These are phyloP conservation scores for Artibeus lituratus DNA, from an alignment of 2,797 vertebrate genomes.

Conservation along the genomic window DNA sequence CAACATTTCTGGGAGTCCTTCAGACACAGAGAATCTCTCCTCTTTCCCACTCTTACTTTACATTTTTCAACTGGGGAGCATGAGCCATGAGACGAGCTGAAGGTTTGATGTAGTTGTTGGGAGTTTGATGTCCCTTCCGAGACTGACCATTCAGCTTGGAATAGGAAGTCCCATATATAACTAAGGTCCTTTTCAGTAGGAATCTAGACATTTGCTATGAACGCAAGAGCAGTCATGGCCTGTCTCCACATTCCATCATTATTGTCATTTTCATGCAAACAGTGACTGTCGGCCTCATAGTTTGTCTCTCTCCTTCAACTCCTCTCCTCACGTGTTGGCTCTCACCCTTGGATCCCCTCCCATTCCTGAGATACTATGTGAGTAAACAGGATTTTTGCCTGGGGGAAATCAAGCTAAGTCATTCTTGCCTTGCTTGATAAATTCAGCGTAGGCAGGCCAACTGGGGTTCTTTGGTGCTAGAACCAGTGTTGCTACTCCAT, in stretches of 20 bases:
- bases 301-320: constrained; percentile 6
- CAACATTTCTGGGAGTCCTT: neutral
- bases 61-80: neutral
- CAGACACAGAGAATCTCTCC: neutral
- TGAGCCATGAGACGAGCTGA: neutral
- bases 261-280: neutral
- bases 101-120: neutral
- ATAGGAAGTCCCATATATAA: neutral
- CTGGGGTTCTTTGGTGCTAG: neutral
- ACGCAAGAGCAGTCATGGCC: neutral
- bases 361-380: neutral
- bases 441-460: neutral
- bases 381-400: neutral
- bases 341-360: neutral
- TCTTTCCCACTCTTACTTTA: neutral
- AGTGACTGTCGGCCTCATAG: neutral
- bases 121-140: neutral
- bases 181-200: neutral
- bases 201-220: neutral
- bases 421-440: neutral
- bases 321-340: neutral
- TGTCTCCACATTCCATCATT: neutral
- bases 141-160: neutral
- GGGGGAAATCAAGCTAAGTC: neutral
- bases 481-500: neutral